Evolutionary conservation across 1,140 invertebrate genomes (phyloP).

Genomic region (Plodia interpunctella): DNA sequence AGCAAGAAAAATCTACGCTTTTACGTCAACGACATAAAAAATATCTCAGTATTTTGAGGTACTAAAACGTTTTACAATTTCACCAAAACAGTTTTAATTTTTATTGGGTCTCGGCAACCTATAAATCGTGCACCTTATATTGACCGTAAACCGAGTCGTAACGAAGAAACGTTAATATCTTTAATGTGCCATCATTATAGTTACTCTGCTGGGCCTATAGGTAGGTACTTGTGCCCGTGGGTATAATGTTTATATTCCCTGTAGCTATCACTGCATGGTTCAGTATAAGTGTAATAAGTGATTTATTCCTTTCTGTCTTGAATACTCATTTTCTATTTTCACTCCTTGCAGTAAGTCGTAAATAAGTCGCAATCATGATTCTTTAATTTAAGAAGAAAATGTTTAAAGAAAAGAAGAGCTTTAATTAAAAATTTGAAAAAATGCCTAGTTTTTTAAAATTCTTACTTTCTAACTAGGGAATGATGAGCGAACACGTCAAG

Average conservation of each 20-base stretch:
- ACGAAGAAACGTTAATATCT: slow-evolving; percentile 44
- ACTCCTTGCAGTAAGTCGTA: too few species aligned
- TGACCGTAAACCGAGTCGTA: slow-evolving; percentile 44
- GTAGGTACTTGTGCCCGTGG: slow-evolving; percentile 24
- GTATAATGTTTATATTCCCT: slow-evolving; percentile 34
- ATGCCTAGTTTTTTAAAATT: too few species aligned
- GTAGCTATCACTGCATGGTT: slow-evolving; percentile 35
- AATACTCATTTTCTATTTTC: too few species aligned
- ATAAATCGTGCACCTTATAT: slow-evolving; percentile 22
- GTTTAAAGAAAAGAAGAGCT: too few species aligned
- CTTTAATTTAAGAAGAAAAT: too few species aligned
- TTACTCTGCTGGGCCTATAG: slow-evolving; percentile 34
- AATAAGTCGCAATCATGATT: too few species aligned
- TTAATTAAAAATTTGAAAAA: too few species aligned
- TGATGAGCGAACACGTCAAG: too few species aligned
- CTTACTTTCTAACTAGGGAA: too few species aligned
- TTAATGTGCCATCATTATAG: slow-evolving; percentile 53
- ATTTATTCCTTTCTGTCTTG: too few species aligned
- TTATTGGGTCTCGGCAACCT: neutral
- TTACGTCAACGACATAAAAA: neutral
- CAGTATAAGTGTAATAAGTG: too few species aligned
- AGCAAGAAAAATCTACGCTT: neutral
- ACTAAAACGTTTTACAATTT: slow-evolving; percentile 3
- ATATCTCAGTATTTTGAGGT: neutral
- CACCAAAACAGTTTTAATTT: neutral